phyloP scores from a whole-genome alignment of 1,140 invertebrate genomes.

The Papilio dardanus region DNA sequence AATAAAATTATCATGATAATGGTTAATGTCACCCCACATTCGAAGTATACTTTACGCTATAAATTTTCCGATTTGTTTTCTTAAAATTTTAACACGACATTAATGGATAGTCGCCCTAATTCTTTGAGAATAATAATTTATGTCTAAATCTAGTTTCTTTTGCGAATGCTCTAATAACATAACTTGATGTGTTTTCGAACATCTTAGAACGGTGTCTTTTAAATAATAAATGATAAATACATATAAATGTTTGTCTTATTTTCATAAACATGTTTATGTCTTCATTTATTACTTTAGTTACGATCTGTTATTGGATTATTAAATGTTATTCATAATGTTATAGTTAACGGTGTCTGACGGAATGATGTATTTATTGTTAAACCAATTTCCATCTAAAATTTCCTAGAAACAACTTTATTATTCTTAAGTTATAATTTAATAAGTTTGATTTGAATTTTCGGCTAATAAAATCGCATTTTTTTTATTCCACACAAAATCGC shows the following conservation, averaged over 20 bases:
- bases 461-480: neutral
- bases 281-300: constrained; percentile 32
- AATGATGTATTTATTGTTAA: constrained; percentile 1
- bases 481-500: neutral
- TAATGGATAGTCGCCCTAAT: constrained; percentile 40
- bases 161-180: constrained; percentile 28
- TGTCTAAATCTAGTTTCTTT: constrained; percentile 47
- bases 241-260: constrained; percentile 34
- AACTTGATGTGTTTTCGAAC: constrained; percentile 31
- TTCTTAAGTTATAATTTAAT: neutral
- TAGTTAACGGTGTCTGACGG: constrained; percentile 26
- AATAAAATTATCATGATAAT: constrained; percentile 67
- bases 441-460: neutral
- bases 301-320: constrained; percentile 8
- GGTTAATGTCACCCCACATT: constrained; percentile 54
- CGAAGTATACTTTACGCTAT: constrained; percentile 42
- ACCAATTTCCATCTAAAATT: constrained; percentile 23
- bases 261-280: constrained; percentile 22
- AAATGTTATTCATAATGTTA: constrained; percentile 30
- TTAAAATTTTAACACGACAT: constrained; percentile 37
- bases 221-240: constrained; percentile 35
- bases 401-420: neutral
- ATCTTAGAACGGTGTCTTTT: constrained; percentile 43
- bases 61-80: constrained; percentile 46
- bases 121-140: constrained; percentile 38